Percentiles rank a stretch among this genome's conserved stretches.
phyloP scores from a whole-genome alignment of 2,888 invertebrate species.

The Balanococcus diminutus region DNA sequence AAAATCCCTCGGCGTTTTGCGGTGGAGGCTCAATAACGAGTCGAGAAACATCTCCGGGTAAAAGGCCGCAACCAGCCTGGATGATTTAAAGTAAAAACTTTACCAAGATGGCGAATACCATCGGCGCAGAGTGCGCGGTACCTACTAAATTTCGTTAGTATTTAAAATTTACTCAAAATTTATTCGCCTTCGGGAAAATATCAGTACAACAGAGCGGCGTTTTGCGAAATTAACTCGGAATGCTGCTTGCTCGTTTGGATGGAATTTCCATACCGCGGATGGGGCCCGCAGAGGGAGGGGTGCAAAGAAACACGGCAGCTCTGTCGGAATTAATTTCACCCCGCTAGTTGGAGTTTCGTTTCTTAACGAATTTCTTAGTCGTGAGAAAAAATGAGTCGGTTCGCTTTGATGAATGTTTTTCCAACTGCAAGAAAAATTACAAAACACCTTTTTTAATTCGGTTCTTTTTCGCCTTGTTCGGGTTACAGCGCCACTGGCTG shows the following conservation, averaged over 20 bases:
- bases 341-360: not conserved
- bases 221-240: not conserved
- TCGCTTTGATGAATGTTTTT: not conserved
- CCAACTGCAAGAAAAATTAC: not conserved
- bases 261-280: not conserved
- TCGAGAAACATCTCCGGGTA: not conserved
- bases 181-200: constrained; percentile 1
- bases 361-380: not conserved
- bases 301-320: not conserved
- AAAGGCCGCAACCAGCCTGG: not conserved
- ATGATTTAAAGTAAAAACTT: not conserved
- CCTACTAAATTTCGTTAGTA: constrained; percentile 3
- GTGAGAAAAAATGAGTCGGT: not conserved
- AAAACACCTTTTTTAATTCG: not conserved
- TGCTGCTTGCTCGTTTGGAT: not conserved
- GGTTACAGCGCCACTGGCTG: not conserved
- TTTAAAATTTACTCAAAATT: constrained; percentile 27
- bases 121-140: not conserved
- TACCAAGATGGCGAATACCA: not conserved
- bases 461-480: not conserved
- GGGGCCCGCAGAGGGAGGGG: not conserved
- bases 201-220: not conserved
- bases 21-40: not conserved
- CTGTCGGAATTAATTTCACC: not conserved
- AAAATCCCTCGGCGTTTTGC: not conserved